Evolutionary conservation across 2,797 vertebrate species (phyloP), one percentile per base, ranked within the genome.

Genomic region (Ibycter americanus): DNA sequence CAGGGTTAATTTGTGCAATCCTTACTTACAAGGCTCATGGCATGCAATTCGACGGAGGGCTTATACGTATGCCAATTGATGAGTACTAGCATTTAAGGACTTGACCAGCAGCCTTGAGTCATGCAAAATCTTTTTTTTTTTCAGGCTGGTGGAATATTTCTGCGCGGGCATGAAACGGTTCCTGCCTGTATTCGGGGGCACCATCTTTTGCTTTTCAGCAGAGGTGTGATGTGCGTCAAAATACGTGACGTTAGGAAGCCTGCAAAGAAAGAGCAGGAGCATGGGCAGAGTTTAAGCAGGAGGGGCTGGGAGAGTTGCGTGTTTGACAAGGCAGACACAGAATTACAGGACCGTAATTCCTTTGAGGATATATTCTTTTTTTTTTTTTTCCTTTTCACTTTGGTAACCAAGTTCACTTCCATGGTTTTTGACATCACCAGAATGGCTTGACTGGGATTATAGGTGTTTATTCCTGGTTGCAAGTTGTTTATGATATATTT

Each of bases 401-500:
- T 3, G 8, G 68, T 83, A 83, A 95, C 83, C 25, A 49, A 80
- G 44, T 95, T 93, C 74, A 42, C 76, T 95, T n/a, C 72, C 12
- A 5, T 94, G 89, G 40, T 92, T 98, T 95, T 93, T 95, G 94
- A 95, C 89, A 88, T 97, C 95, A 40, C 52, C 84, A 70, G 59
- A 85, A 61, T 34, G 63, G n/a, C 52, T 95, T 87, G 90, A 89
- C 96, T 96, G 91, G 89, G 89, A 97, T 97, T 97, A 90, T 84
- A 97, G 83, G 96, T 94, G 93, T 97, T 96, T 98, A 98, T 96
- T 98, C 97, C 94, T 73, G 94, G 66, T 89, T 90, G 70, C 3
- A 68, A 96, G 81, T 97, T 98, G 97, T 97, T 98, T 98, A 94
- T 98, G 97, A 94, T 97, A 89, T 84, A 78, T 97, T 95, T 96